phyloP scores from a whole-genome alignment of 2,888 invertebrate genomes.

The Watsonalla binaria region DNA sequence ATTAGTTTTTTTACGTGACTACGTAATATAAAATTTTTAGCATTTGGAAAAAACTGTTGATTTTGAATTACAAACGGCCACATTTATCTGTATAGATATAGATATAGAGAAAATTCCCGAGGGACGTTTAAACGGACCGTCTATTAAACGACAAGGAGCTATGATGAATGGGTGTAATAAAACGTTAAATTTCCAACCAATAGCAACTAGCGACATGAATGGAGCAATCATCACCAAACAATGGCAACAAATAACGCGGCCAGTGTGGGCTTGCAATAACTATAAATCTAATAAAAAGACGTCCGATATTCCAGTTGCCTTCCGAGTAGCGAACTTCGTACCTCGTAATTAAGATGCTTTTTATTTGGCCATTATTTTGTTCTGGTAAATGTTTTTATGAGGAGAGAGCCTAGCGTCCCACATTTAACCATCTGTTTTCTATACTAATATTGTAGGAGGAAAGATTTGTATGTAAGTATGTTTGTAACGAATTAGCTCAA shows the following conservation, averaged over 20 bases:
- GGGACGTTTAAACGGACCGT: neutral
- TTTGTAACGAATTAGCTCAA: no score
- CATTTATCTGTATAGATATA: no score
- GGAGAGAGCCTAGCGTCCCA: no score
- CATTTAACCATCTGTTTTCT: no score
- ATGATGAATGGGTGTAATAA: slow-evolving; percentile 2
- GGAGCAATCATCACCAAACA: slow-evolving; percentile 19
- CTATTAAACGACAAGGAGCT: neutral
- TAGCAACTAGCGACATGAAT: slow-evolving; percentile 19
- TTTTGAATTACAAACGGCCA: no score
- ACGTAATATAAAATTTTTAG: no score
- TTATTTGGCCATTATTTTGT: neutral
- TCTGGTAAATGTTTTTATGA: no score
- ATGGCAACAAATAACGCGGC: slow-evolving; percentile 6
- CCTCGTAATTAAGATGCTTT: neutral
- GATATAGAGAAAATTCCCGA: no score
- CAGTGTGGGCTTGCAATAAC: slow-evolving; percentile 11
- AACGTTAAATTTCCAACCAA: slow-evolving; percentile 25
- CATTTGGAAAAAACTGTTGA: no score
- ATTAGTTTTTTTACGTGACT: no score
- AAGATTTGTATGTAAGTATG: no score
- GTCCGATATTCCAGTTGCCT: neutral
- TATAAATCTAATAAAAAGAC: slow-evolving; percentile 14
- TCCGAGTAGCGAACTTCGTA: neutral
- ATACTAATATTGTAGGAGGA: no score